Base-by-base conservation (phyloP, 2,113 vertebrate species). In the Galeopterus variegatus region DNA sequence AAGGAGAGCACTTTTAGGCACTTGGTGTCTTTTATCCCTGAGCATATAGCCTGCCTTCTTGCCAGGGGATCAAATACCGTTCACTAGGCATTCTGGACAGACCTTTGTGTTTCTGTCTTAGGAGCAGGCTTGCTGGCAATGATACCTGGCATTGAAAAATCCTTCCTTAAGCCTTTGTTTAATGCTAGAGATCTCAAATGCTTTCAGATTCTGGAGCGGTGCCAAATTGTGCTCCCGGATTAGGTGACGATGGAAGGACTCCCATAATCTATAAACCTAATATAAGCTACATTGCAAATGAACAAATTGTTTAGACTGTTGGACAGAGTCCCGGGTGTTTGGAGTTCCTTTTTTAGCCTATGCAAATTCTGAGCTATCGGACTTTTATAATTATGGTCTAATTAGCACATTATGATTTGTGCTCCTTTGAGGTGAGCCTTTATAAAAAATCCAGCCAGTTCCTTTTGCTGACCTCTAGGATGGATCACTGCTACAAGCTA, bases 151-250 rank as follows among this genome's bases (percentile, higher is more conserved):
- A 95, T 96, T 90, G 92, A 80, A 93, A 94, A 96, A 98, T 96
- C 95, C 91, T 89, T 84, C 69, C 50, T 94, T 97, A 95, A 97
- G 96, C 95, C 95, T 96, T 97, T 98, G 97, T 96, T 97, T 97
- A 98, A 97, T 95, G 95, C 97, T 94, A 97, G 89, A 93, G 97
- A 96, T 96, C 86, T 96, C 93, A 97, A 62, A 95, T 97, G 95
- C 96, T 96, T 95, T 93, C 84, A 90, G 75, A 93, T 97, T 90
- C 91, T 95, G 97, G 97, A 97, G 81, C 77, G 56, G 48, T 93
- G 96, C 97, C 97, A 97, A 93, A 81, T 76, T 85, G 56, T 48
- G 81, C 77, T 98, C 72, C 75, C 1, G 15, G 97, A 97, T 97
- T 98, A 97, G 96, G 86, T 97, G 83, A 52, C 9, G 33, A 86